phyloP scores from a whole-genome alignment of 2,888 invertebrate genomes.

The Adelognathus sp. region DNA sequence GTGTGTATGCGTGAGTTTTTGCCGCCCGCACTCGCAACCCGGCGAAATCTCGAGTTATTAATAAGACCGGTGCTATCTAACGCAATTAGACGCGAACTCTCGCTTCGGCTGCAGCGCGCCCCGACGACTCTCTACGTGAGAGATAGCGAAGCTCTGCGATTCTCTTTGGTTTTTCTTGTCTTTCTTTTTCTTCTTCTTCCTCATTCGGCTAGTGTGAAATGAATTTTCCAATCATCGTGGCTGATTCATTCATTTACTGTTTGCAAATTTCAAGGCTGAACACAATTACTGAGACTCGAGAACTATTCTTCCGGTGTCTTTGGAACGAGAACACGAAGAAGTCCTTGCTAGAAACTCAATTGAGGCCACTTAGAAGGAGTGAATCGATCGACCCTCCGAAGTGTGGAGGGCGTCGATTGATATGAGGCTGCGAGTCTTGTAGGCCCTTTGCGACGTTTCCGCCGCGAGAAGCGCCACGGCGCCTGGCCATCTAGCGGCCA shows the following conservation, averaged over 20 bases:
- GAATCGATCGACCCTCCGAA: too few species aligned
- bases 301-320: too few species aligned
- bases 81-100: constrained; percentile 78
- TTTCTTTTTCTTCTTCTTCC: constrained; percentile 45
- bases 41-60: constrained; percentile 76
- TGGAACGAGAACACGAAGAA: too few species aligned
- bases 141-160: constrained; percentile 40
- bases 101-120: constrained; percentile 60
- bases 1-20: constrained; percentile 16
- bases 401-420: too few species aligned
- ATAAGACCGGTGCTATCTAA: constrained; percentile 79
- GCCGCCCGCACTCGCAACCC: constrained; percentile 57
- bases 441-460: too few species aligned
- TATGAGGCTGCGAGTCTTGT: too few species aligned
- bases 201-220: constrained; percentile 45
- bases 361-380: too few species aligned
- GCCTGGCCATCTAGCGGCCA: too few species aligned
- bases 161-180: constrained; percentile 1
- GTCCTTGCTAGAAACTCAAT: too few species aligned
- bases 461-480: too few species aligned
- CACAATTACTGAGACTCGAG: too few species aligned
- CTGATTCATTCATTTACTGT: neutral
- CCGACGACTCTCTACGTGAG: constrained; percentile 52
- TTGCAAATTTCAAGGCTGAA: too few species aligned
- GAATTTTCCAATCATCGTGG: constrained; percentile 14